Base-by-base conservation (phyloP, 2,888 invertebrate species). In the Hermaeophaga mercurialis region DNA sequence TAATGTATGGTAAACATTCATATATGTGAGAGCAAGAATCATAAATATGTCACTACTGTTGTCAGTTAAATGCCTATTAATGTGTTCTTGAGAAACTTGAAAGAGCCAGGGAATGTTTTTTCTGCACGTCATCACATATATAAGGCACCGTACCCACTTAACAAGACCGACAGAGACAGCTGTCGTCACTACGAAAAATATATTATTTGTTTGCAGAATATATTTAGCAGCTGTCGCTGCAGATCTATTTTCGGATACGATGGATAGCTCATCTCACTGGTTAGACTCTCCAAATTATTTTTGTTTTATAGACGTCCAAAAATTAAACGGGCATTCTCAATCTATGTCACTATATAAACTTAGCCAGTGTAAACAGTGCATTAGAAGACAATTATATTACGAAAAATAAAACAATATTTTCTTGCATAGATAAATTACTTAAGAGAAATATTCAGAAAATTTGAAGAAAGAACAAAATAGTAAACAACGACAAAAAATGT, bases 1-100 rank as follows among this genome's bases (percentile, higher is more conserved):
- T 78, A 77, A 78, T 77, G 77, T 77, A 78, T 78, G 76, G 78
- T 77, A 77, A 77, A 78, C 78, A 78, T 77, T 76, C 76, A 76
- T 77, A 76, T 75, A 73, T 75, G 75, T 75, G 74, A 75, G 74
- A 73, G 73, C 70, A 73, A 71, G 74, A 72, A 73, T 78, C 78
- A 77, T 78, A 78, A 78, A 78, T 77, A 78, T 77, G 77, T 78
- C 78, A 76, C 75, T 75, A 75, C 73, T 69, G 77, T 77, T 77
- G 77, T 77, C 78, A 75, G 75, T 75, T 77, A 77, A 77, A 77
- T 76, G 75, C 77, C 77, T 76, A 78, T 78, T 76, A 78, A 78
- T 78, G 77, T 73, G 75, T 73, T 77, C 76, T 77, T 76, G 75
- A 72, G 75, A 76, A 77, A 77, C 74, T 71, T 68, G 69, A 69